Percentiles rank a stretch among this genome's conserved stretches.
Conservation (phyloP, 2,113 vertebrate genomes). For the Thermophis baileyi region DNA sequence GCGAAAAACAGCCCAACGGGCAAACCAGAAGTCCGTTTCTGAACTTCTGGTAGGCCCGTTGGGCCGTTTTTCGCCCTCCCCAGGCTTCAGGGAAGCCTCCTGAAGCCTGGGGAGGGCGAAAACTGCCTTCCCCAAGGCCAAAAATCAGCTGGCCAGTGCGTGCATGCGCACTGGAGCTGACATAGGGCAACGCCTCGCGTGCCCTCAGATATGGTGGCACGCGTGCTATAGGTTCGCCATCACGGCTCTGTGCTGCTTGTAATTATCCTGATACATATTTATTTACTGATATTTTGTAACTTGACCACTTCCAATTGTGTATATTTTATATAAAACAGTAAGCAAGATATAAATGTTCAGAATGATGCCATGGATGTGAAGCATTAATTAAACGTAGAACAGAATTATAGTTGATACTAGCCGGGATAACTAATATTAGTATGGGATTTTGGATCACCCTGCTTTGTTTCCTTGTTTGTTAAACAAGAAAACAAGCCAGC, state of each 20-base stretch:
- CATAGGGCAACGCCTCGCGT: too few species aligned
- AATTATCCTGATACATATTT: neutral
- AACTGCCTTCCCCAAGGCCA: too few species aligned
- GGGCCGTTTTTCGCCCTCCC: too few species aligned
- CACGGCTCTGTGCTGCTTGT: neutral
- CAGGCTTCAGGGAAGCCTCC: too few species aligned
- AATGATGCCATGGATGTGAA: neutral
- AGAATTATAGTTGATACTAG: neutral
- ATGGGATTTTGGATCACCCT: neutral
- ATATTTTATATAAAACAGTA: neutral
- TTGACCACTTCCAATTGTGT: neutral
- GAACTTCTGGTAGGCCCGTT: too few species aligned
- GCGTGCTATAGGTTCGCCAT: too few species aligned
- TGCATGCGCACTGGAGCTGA: too few species aligned
- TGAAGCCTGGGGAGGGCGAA: too few species aligned
- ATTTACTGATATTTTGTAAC: neutral
- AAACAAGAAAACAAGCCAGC: neutral
- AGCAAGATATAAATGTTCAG: neutral
- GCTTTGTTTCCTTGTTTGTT: neutral
- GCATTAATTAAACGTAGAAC: neutral
- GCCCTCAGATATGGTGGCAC: too few species aligned
- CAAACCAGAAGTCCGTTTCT: too few species aligned
- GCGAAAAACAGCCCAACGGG: too few species aligned
- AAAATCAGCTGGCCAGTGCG: too few species aligned
- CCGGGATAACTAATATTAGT: neutral